These are phyloP conservation scores for Euclidia mi DNA, from an alignment of 2,888 invertebrate genomes.

Conservation along the genomic window DNA sequence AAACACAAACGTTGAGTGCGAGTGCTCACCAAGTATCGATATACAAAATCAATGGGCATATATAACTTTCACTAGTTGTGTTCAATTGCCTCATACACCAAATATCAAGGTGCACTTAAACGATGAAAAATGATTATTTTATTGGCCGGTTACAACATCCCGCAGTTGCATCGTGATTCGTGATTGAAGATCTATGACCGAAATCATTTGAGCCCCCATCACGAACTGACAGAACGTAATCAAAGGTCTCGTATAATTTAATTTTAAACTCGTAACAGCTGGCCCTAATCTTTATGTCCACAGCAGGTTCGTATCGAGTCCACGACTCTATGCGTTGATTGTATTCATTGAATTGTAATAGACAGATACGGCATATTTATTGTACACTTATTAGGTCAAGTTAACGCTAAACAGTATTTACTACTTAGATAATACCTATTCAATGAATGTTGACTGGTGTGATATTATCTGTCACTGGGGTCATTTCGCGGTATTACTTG, in stretches of 20 bases:
- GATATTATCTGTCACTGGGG: slow-evolving; percentile 26
- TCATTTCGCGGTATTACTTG: slow-evolving; percentile 11
- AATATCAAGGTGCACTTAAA: slow-evolving; percentile 29
- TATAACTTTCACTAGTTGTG: slow-evolving; percentile 58
- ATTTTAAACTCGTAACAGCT: slow-evolving; percentile 45
- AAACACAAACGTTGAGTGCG: slow-evolving; percentile 1
- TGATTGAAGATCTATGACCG: slow-evolving; percentile 58
- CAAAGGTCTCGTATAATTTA: slow-evolving; percentile 50
- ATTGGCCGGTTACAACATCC: slow-evolving; percentile 65
- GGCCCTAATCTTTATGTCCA: slow-evolving; percentile 51
- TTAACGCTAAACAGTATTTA: slow-evolving; percentile 37
- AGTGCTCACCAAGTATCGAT: background rate
- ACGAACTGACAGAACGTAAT: slow-evolving; percentile 38
- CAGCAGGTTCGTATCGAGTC: slow-evolving; percentile 40
- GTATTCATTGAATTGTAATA: slow-evolving; percentile 41
- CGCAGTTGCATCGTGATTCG: slow-evolving; percentile 54
- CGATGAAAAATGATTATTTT: slow-evolving; percentile 67
- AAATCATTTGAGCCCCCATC: slow-evolving; percentile 45
- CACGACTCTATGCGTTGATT: slow-evolving; percentile 20
- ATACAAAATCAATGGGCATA: background rate
- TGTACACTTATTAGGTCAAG: slow-evolving; percentile 47
- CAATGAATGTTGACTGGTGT: slow-evolving; percentile 31
- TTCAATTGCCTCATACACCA: slow-evolving; percentile 48
- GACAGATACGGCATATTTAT: slow-evolving; percentile 22
- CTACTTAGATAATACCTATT: slow-evolving; percentile 34